Percentiles rank a stretch among this genome's conserved stretches.
Conservation (phyloP, 2,888 invertebrate species). For the Dysmachus trigonus region DNA sequence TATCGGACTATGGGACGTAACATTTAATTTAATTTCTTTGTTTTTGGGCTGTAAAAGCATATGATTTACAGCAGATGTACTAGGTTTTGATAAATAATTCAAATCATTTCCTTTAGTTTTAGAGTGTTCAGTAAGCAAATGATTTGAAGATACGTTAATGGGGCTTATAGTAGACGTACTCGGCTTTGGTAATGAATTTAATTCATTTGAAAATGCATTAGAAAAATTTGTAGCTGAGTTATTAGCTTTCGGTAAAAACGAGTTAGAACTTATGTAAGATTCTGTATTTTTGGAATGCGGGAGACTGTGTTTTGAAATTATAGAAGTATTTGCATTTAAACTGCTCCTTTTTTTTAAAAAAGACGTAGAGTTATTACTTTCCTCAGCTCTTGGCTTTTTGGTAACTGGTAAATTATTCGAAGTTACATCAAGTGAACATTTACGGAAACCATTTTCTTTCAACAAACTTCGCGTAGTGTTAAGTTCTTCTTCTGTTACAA, state of each 20-base stretch:
- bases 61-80: too few species aligned
- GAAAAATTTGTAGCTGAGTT: neutral
- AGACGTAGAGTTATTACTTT: too few species aligned
- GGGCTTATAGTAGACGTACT: neutral
- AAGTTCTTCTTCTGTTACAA: neutral
- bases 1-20: neutral
- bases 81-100: too few species aligned
- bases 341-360: too few species aligned
- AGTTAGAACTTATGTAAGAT: neutral
- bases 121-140: neutral
- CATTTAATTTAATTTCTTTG: neutral
- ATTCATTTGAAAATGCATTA: neutral
- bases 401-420: neutral
- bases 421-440: neutral
- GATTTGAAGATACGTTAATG: neutral
- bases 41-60: neutral
- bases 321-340: neutral
- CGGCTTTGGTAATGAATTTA: neutral
- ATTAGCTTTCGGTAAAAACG: neutral
- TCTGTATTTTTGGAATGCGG: neutral
- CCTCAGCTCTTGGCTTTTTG: neutral
- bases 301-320: neutral
- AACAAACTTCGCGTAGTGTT: neutral
- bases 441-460: neutral
- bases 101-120: too few species aligned